Conservation (phyloP, 2,888 invertebrate species). For the Synergus gifuensis region DNA sequence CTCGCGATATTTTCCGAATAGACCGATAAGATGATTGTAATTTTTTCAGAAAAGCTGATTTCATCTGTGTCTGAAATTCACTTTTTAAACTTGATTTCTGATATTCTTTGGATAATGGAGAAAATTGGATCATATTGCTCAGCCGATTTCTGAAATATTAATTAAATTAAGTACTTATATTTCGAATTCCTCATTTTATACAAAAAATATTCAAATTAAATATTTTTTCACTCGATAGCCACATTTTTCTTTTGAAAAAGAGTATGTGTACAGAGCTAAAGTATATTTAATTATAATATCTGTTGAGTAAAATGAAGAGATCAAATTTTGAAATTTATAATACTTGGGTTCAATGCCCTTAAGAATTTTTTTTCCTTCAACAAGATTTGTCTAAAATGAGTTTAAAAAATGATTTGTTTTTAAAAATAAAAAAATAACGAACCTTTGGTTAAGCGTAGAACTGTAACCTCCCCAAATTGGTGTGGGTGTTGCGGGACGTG, state of each 20-base stretch:
- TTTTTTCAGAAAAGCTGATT: neutral
- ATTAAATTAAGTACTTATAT: neutral
- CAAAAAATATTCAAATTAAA: no score
- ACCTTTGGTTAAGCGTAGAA: slow-evolving; percentile 10
- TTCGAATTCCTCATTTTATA: no score
- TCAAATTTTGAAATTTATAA: no score
- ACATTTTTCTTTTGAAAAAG: no score
- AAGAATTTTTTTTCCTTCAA: neutral
- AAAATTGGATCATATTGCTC: neutral
- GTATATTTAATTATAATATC: no score
- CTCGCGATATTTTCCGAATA: slow-evolving; percentile 3
- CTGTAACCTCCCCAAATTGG: neutral
- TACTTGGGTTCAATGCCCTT: no score
- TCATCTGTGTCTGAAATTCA: neutral
- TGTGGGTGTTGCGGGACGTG: neutral
- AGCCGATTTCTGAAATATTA: neutral
- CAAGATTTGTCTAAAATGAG: neutral
- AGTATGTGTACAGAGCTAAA: no score
- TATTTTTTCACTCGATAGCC: no score
- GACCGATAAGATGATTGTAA: neutral
- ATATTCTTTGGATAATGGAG: neutral
- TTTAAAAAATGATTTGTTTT: neutral
- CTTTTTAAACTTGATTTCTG: neutral
- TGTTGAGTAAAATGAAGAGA: no score
- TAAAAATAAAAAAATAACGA: slow-evolving; percentile 9